Evolutionary conservation across 2,888 invertebrate species (phyloP).

Genomic region (Xylota segnis): DNA sequence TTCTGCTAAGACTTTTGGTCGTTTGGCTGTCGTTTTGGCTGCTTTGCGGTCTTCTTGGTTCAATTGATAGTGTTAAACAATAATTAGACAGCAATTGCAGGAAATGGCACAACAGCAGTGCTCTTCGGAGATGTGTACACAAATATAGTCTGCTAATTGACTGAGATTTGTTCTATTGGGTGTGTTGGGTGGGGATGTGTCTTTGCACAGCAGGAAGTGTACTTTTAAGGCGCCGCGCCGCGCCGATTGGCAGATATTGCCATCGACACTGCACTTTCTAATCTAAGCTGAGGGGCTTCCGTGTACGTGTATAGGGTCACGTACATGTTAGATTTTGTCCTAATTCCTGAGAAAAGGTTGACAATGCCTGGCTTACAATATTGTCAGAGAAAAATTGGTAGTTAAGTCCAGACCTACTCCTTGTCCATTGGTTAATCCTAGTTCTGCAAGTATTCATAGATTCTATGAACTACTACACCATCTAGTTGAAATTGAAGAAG

Average conservation of each 20-base stretch:
- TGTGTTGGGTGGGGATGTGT: background rate
- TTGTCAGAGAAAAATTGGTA: no score
- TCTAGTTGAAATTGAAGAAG: no score
- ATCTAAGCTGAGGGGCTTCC: no score
- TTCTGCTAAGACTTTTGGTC: background rate
- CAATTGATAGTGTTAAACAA: constrained; percentile 58
- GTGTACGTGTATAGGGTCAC: no score
- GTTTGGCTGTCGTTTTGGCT: background rate
- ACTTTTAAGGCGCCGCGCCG: background rate
- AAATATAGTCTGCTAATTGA: constrained; percentile 13
- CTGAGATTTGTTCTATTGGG: constrained; percentile 8
- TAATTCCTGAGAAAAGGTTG: no score
- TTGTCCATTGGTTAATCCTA: no score
- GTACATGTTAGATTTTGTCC: no score
- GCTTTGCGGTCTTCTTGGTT: background rate
- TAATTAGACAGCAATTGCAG: constrained; percentile 68
- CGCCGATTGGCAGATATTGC: background rate
- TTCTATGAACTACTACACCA: no score
- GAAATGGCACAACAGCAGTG: constrained; percentile 52
- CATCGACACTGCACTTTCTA: no score
- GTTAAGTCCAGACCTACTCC: no score
- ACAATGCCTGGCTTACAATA: no score
- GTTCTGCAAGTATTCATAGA: no score
- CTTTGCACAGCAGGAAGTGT: background rate
- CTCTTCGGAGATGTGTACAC: constrained; percentile 7